These are phyloP conservation scores for Sphaerophoria rueppellii DNA, from an alignment of 2,888 invertebrate genomes.

Conservation along the genomic window DNA sequence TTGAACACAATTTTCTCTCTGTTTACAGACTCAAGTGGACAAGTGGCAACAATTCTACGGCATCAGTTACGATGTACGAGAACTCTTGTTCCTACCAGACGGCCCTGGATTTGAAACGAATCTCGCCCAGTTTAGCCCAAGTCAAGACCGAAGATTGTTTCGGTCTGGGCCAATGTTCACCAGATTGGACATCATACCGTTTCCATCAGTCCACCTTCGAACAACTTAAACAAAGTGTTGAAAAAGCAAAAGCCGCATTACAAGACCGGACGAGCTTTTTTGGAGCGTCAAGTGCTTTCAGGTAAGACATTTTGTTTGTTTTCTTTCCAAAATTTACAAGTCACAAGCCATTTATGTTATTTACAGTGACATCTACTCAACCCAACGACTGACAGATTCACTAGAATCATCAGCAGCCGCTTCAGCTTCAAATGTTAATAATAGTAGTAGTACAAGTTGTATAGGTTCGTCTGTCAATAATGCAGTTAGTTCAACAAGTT, in stretches of 20 bases:
- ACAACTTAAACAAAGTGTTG: conserved; percentile 94
- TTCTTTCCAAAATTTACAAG: not conserved
- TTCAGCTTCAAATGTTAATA: conserved; percentile 78
- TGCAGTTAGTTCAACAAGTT: conserved; percentile 76
- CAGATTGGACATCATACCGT: conserved; percentile 90
- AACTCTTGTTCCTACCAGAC: conserved; percentile 96
- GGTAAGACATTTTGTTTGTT: conserved; percentile 81
- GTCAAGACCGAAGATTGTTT: conserved; percentile 83
- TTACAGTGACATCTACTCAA: conserved; percentile 81
- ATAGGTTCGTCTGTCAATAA: conserved; percentile 80
- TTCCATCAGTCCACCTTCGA: conserved; percentile 94
- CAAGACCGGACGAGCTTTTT: conserved; percentile 88
- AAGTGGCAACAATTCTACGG: conserved; percentile 74
- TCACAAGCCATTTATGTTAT: not conserved
- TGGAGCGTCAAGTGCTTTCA: conserved; percentile 88
- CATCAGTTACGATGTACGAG: conserved; percentile 88
- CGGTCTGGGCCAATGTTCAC: conserved; percentile 83
- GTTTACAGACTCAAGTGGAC: conserved; percentile 80
- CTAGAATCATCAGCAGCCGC: conserved; percentile 78
- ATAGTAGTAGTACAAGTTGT: conserved; percentile 79
- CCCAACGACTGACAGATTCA: conserved; percentile 80
- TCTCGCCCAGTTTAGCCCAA: conserved; percentile 83
- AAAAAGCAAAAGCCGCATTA: conserved; percentile 94
- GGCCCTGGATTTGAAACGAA: conserved; percentile 90
- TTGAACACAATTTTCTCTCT: not conserved